phyloP scores from a whole-genome alignment of 2,113 vertebrate genomes.

The Spermophilus dauricus region DNA sequence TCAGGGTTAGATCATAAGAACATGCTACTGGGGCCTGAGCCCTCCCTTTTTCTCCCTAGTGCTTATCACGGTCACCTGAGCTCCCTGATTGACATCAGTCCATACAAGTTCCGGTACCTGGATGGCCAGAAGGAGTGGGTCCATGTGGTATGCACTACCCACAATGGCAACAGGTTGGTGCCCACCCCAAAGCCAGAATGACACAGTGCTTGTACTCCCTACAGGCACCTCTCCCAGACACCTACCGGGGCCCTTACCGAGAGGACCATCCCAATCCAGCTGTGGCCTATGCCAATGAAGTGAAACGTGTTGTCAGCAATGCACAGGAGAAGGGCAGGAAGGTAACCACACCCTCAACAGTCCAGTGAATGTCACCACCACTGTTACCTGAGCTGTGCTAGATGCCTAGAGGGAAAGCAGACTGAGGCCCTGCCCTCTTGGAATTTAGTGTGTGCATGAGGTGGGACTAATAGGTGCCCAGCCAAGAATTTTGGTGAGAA shows the following conservation, averaged over 20 bases:
- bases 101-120: conserved; percentile 97
- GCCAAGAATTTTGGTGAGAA: background rate
- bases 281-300: conserved; percentile 93
- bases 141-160: conserved; percentile 94
- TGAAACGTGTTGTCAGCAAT: conserved; percentile 91
- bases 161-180: background rate
- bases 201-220: background rate
- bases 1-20: background rate
- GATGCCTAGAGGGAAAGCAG: background rate
- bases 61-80: conserved; percentile 97
- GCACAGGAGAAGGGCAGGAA: conserved; percentile 91
- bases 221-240: conserved; percentile 96
- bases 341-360: conserved; percentile 84
- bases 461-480: background rate
- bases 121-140: conserved; percentile 98
- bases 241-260: conserved; percentile 93
- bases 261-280: conserved; percentile 92
- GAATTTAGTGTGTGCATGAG: background rate
- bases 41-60: conserved; percentile 76
- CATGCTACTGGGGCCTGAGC: background rate
- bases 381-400: background rate
- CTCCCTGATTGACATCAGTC: conserved; percentile 98
- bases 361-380: background rate
- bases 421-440: background rate
- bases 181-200: background rate